A percentile compares a stretch with the other conserved stretches of the same genome.
These are phyloP conservation scores for Drosophila borborema DNA, from an alignment of 2,888 invertebrate species.

Conservation along the genomic window DNA sequence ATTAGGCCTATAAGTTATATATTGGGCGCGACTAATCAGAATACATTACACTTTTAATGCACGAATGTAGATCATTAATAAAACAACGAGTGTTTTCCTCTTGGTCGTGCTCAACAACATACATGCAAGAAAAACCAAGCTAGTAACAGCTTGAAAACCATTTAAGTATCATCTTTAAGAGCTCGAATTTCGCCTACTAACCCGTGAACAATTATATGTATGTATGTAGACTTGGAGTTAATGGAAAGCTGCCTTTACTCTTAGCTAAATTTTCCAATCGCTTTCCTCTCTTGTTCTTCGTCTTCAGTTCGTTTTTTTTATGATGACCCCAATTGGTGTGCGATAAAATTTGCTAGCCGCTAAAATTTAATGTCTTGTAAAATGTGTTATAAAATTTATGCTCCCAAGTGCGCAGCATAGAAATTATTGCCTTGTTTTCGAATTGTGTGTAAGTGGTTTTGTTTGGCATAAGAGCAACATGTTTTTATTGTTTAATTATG, in stretches of 20 bases:
- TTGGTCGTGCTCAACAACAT: neutral
- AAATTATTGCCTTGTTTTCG: slow-evolving; percentile 63
- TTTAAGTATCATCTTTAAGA: slow-evolving; percentile 1
- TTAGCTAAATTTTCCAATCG: slow-evolving; percentile 32
- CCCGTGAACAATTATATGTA: neutral
- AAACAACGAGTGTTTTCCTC: neutral
- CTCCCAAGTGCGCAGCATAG: slow-evolving; percentile 57
- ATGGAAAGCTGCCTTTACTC: slow-evolving; percentile 30
- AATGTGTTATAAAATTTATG: slow-evolving; percentile 62
- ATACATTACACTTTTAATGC: too few relatives aligned
- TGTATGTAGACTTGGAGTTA: slow-evolving; percentile 5
- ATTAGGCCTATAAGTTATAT: too few relatives aligned
- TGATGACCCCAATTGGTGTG: slow-evolving; percentile 64
- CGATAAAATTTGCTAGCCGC: slow-evolving; percentile 59
- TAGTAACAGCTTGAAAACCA: neutral
- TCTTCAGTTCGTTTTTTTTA: slow-evolving; percentile 30
- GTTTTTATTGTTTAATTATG: slow-evolving; percentile 66
- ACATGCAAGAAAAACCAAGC: neutral
- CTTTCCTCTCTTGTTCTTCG: neutral
- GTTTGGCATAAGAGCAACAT: slow-evolving; percentile 38
- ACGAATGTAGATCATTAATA: too few relatives aligned
- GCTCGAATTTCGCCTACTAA: slow-evolving; percentile 1
- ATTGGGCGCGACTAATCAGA: too few relatives aligned
- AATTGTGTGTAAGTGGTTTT: slow-evolving; percentile 38
- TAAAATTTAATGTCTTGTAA: slow-evolving; percentile 54